Percentiles rank a stretch among this genome's conserved stretches.
These are phyloP conservation scores for Dipus sagitta DNA, from an alignment of 2,797 vertebrate genomes.

Conservation along the genomic window DNA sequence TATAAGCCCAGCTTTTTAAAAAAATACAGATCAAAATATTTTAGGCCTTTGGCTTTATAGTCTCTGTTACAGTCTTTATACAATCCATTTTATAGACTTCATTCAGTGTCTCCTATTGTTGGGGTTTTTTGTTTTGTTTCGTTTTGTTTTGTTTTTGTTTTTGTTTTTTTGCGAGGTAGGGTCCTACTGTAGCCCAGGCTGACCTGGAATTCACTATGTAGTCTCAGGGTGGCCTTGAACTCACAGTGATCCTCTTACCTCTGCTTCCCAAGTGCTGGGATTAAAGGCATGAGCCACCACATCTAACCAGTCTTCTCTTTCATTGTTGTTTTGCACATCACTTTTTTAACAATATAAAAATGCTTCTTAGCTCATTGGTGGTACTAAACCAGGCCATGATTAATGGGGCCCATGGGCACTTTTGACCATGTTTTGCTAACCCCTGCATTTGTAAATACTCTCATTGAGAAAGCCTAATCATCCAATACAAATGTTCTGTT, in stretches of 20 bases:
- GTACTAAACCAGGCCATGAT: not conserved
- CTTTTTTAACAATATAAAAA: not conserved
- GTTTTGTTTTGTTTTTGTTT: too few relatives aligned
- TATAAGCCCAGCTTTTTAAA: not conserved
- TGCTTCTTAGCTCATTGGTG: not conserved
- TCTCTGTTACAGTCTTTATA: not conserved
- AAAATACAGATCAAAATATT: not conserved
- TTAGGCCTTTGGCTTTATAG: too few relatives aligned
- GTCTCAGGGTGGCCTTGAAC: too few relatives aligned
- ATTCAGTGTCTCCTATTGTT: too few relatives aligned
- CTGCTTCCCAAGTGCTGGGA: too few relatives aligned
- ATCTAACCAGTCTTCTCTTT: not conserved
- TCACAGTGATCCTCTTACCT: too few relatives aligned
- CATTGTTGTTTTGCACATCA: not conserved
- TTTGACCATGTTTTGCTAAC: not conserved
- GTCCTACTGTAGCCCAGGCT: too few relatives aligned
- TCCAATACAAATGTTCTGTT: not conserved
- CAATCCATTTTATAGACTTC: too few relatives aligned
- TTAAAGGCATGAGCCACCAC: too few relatives aligned
- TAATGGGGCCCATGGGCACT: not conserved
- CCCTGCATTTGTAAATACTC: not conserved
- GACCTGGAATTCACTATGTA: too few relatives aligned
- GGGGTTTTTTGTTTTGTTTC: too few relatives aligned
- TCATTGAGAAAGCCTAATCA: not conserved
- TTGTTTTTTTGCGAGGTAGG: too few relatives aligned